Conservation (phyloP, 2,888 invertebrate genomes). For the Synanthedon formicaeformis region DNA sequence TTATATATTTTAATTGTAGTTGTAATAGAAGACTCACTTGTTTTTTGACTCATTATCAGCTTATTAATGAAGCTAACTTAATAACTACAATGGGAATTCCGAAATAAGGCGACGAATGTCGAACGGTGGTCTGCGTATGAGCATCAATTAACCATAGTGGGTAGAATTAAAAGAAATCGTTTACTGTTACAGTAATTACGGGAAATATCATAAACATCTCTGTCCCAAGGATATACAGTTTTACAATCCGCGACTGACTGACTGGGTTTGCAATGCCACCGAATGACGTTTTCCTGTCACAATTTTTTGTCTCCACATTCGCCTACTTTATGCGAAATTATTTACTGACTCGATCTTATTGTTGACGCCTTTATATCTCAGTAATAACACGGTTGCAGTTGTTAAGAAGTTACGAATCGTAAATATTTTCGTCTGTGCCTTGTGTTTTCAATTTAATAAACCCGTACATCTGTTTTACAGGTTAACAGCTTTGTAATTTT, state of each 20-base stretch:
- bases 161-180: constrained; percentile 31
- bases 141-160: constrained; percentile 29
- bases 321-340: constrained; percentile 16
- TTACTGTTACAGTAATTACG: constrained; percentile 55
- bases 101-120: not conserved
- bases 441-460: no score
- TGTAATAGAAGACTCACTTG: no score
- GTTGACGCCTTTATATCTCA: not conserved
- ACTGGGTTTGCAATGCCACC: constrained; percentile 21
- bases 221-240: constrained; percentile 33
- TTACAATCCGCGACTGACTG: constrained; percentile 19
- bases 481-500: no score
- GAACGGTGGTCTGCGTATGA: constrained; percentile 1
- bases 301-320: constrained; percentile 19
- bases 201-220: constrained; percentile 56
- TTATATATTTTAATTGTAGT: no score
- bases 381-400: not conserved
- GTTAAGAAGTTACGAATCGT: no score
- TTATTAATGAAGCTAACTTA: no score
- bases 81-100: no score
- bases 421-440: no score
- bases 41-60: no score
- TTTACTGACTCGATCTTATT: constrained; percentile 5
- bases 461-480: no score
- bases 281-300: constrained; percentile 46